phyloP scores from a whole-genome alignment of 2,113 vertebrate species.

The Bungarus multicinctus region DNA sequence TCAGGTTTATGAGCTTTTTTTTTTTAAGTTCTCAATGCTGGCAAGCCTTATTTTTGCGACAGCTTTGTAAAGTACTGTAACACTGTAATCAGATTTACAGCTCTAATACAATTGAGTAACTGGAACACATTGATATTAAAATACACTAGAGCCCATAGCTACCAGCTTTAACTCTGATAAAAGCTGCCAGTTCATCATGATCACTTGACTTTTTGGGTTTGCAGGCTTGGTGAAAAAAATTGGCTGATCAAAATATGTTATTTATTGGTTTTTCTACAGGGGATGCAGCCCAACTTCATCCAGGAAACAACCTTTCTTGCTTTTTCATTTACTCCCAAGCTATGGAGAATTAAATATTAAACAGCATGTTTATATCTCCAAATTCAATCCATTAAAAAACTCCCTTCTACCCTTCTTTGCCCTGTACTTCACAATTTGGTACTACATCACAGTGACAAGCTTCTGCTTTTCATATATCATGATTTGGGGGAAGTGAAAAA shows the following conservation, averaged over 20 bases:
- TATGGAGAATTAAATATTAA: constrained; percentile 1
- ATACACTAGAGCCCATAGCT: background rate
- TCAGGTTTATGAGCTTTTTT: background rate
- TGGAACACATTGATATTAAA: background rate
- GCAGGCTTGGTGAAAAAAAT: constrained; percentile 1
- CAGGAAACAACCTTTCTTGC: constrained; percentile 1
- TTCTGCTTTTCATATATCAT: background rate
- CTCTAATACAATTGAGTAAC: background rate
- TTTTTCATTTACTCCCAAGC: background rate
- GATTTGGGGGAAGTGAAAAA: background rate
- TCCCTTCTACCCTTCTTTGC: background rate
- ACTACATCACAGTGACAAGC: background rate
- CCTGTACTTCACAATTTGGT: background rate
- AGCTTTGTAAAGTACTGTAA: background rate
- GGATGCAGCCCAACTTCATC: constrained; percentile 2
- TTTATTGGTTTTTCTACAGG: constrained; percentile 8
- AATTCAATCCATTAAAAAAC: background rate
- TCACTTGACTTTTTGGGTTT: background rate
- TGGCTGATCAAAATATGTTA: background rate
- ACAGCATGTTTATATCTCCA: constrained; percentile 21
- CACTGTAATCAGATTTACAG: background rate
- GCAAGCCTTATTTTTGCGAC: background rate
- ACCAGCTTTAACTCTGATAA: background rate
- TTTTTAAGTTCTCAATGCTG: background rate
- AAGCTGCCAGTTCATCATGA: background rate